Evolutionary conservation across 2,888 invertebrate genomes (phyloP), one percentile per base, ranked within the genome.

Genomic region (Ectemnius continuus): DNA sequence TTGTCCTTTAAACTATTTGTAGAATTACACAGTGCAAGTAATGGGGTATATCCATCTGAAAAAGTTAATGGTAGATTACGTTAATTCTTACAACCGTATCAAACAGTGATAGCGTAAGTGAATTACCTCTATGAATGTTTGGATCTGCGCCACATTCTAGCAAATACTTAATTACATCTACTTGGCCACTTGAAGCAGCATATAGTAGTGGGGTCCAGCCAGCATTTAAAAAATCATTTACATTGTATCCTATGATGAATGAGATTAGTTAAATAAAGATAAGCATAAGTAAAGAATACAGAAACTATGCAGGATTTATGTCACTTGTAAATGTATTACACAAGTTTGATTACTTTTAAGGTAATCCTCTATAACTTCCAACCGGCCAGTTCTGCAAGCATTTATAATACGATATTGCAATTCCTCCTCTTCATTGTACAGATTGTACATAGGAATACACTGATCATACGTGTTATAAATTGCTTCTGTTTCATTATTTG

Each of bases 151-250:
- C 93, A 73, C 89, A 89, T 13, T 92, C 90, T 72, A 94, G 85
- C 11, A 95, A 87, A 64, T 91, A 91, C 73, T 92, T 86, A 0
- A 93, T 91, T 76, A 94, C 91, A 77, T 91, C 90, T 18, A 91
- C 90, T 84, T 93, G 92, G 14, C 92, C 93, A 80, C 92, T 92
- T 57, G 93, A 93, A 67, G 93, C 92, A 13, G 94, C 93, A 87
- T 94, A 92, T 85, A 94, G 91, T 59, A 95, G 86, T 0, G 93
- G 91, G 61, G 93, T 93, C 94, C 94, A 94, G 28, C 93, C 93
- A 82, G 92, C 92, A 63, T 92, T 90, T 36, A 94, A 86, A 76
- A 85, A 85, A 13, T 84, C 80, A 80, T 93, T 89, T n/a, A 92
- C 81, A 80, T 91, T 82, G 63, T 91, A 81, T 2, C 46, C 84